Evolutionary conservation across 2,113 vertebrate genomes (phyloP).

Genomic region (Heptranchias perlo): DNA sequence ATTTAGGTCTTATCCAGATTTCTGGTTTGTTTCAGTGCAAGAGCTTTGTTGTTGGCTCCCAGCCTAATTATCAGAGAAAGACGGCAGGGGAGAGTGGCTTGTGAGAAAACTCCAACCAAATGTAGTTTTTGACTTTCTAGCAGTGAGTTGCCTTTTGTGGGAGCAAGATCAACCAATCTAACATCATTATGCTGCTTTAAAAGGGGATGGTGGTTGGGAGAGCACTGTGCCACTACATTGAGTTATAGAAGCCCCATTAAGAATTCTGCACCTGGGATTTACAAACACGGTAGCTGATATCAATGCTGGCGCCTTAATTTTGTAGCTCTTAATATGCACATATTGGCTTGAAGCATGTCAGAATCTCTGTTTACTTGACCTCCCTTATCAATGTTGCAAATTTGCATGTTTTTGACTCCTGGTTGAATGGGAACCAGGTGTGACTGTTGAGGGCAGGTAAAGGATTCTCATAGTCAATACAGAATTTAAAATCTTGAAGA

Average conservation of each 20-base stretch:
- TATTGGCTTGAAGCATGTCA: background rate
- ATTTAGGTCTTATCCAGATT: background rate
- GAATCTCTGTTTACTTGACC: background rate
- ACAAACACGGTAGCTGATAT: background rate
- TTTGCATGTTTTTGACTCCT: background rate
- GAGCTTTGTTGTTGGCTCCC: background rate
- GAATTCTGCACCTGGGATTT: background rate
- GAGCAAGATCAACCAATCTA: background rate
- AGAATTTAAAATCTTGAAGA: background rate
- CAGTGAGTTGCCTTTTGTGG: background rate
- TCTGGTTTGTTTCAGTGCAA: background rate
- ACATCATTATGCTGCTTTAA: background rate
- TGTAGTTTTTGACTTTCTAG: background rate
- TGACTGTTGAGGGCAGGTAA: background rate
- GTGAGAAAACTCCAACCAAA: background rate
- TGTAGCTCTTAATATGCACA: background rate
- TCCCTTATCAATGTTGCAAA: background rate
- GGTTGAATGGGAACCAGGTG: background rate
- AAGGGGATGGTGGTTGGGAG: background rate
- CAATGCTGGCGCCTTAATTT: background rate
- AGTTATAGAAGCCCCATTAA: background rate
- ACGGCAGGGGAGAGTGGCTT: background rate
- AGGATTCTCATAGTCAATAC: background rate
- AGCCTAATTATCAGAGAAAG: background rate
- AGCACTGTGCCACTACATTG: background rate